Base-by-base conservation (phyloP, 2,113 vertebrate species). In the Galeopterus variegatus region DNA sequence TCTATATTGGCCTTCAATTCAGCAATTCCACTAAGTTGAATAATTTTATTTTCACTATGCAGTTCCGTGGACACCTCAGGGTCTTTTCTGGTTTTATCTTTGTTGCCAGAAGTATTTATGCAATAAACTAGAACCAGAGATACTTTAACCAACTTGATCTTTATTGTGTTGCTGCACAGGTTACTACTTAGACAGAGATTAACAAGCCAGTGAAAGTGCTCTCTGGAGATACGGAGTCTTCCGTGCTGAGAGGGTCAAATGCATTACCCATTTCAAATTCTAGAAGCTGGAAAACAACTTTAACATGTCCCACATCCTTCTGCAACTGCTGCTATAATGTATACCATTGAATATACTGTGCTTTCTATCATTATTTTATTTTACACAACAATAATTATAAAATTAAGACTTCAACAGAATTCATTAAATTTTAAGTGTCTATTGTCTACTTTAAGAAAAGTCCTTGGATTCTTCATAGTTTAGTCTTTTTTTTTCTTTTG, bases 91-190 rank as follows among this genome's bases (percentile, higher is more conserved):
- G 92, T 60, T 97, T 97, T 96, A 97, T 98, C 96, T 97, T 90
- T 97, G 75, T 95, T 97, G 89, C 85, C 93, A 97, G 95, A 92
- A 97, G 67, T 97, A 96, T 97, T 98, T 97, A 97, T 90, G 90
- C 50, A 88, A 96, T 97, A 94, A 97, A 86, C 58, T 84, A 92
- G 80, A 79, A 95, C 91, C 9, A 88, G 79, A 76, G 67, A 93
- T 94, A 80, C 88, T 98, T 97, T 96, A 97, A 95, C 92, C 90
- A 97, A 94, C 92, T 97, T 97, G 95, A 98, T 98, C 96, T 95
- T 96, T 97, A 97, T 97, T 97, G 88, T 81, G 96, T 75, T 3
- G 8, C 60, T 81, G 91, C 93, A 95, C 90, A 92, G 93, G 92
- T 97, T 96, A 96, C 96, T 97, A 75, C 96, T 98, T 95, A 96